phyloP scores from a whole-genome alignment of 2,888 invertebrate genomes.

The Dilophus febrilis region DNA sequence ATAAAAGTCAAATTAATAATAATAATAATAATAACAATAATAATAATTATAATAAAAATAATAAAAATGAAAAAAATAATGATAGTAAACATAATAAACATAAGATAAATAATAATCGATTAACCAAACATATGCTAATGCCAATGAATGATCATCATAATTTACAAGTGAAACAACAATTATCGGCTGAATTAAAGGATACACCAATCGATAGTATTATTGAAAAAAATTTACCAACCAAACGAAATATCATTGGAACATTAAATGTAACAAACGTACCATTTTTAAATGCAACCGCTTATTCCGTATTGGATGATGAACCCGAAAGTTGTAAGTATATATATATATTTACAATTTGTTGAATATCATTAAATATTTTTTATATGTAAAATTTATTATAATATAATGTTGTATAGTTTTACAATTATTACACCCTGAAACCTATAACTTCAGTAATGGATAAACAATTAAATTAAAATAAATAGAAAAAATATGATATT shows the following conservation, averaged over 20 bases:
- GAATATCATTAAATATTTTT: no score
- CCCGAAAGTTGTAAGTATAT: not conserved
- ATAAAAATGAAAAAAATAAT: conserved; percentile 2
- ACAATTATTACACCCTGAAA: no score
- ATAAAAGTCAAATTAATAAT: conserved; percentile 2
- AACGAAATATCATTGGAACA: conserved; percentile 2
- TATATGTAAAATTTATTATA: no score
- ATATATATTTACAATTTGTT: no score
- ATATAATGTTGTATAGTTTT: no score
- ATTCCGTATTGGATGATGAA: conserved; percentile 4
- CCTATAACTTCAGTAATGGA: no score
- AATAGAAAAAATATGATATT: no score
- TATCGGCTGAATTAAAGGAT: conserved; percentile 18
- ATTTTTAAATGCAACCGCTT: conserved; percentile 2
- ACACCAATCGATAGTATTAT: not conserved
- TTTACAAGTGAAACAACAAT: conserved; percentile 22
- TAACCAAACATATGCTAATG: conserved; percentile 10
- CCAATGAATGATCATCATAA: conserved; percentile 16
- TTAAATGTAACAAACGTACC: not conserved
- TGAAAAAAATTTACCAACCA: conserved; percentile 8
- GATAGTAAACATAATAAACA: conserved; percentile 3
- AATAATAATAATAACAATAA: conserved; percentile 3
- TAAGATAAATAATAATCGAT: conserved; percentile 5
- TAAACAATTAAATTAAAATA: no score
- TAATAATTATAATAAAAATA: conserved; percentile 3